Conservation (phyloP, 2,113 vertebrate species). For the Mugil cephalus region DNA sequence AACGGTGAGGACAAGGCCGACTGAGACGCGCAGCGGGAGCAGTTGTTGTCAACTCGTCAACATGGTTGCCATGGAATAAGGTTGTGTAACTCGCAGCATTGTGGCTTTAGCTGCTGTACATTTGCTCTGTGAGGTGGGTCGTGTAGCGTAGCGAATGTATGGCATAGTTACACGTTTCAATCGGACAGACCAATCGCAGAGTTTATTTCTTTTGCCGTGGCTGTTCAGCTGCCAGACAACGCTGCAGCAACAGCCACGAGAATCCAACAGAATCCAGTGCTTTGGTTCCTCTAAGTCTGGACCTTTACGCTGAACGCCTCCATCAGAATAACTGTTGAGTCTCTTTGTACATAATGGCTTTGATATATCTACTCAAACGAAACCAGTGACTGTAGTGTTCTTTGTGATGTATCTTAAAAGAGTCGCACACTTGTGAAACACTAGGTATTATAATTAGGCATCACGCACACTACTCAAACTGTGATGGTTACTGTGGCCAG, state of each 20-base stretch:
- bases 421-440: conserved; percentile 70
- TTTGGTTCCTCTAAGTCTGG: conserved; percentile 26
- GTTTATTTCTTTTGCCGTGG: conserved; percentile 64
- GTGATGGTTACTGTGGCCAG: conserved; percentile 74
- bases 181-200: conserved; percentile 54
- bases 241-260: conserved; percentile 56
- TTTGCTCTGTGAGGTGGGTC: conserved; percentile 72
- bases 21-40: conserved; percentile 65
- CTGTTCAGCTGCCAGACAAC: conserved; percentile 61
- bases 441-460: conserved; percentile 65
- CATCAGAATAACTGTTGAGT: conserved; percentile 49
- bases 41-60: conserved; percentile 65
- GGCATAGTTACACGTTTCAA: conserved; percentile 65
- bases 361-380: conserved; percentile 76
- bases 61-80: conserved; percentile 75
- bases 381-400: conserved; percentile 77
- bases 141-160: conserved; percentile 57
- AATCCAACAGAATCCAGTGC: conserved; percentile 34
- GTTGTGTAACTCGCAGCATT: conserved; percentile 73
- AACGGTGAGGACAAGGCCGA: conserved; percentile 84
- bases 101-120: conserved; percentile 72
- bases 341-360: conserved; percentile 80
- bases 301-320: conserved; percentile 38
- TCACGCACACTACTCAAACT: conserved; percentile 71
- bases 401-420: conserved; percentile 79